A percentile compares a stretch with the other conserved stretches of the same genome.
Conservation (phyloP, 2,113 vertebrate genomes). For the Ochotona princeps region DNA sequence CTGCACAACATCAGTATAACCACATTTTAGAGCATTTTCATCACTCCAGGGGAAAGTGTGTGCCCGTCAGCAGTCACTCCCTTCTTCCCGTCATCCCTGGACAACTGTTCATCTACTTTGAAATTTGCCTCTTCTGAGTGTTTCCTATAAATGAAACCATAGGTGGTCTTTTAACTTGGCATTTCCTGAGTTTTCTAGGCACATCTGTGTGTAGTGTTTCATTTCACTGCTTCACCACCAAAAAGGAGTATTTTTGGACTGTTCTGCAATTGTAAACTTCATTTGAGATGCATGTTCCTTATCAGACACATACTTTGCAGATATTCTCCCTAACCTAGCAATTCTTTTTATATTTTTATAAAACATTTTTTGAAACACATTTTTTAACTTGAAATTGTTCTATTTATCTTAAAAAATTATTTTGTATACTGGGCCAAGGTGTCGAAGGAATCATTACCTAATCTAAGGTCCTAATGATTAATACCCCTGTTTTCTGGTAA, state of each 20-base stretch:
- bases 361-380: not conserved
- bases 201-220: not conserved
- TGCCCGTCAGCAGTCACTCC: not conserved
- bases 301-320: not conserved
- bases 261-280: not conserved
- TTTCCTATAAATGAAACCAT: not conserved
- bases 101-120: not conserved
- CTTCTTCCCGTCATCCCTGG: not conserved
- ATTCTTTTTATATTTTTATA: not conserved
- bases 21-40: not conserved
- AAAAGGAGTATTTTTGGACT: not conserved
- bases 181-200: slow-evolving; percentile 29
- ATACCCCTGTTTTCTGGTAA: not conserved
- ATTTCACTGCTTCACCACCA: not conserved
- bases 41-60: not conserved
- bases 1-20: not conserved
- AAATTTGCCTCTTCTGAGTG: not conserved
- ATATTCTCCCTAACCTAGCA: not conserved
- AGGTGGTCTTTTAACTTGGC: not conserved
- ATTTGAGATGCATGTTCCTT: not conserved
- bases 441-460: slow-evolving; percentile 2
- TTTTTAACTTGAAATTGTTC: not conserved
- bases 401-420: not conserved
- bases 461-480: not conserved
- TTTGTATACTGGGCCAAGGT: not conserved